Evolutionary conservation across 2,113 vertebrate genomes (phyloP), one percentile per base, ranked within the genome.

Genomic region (Pteropus alecto): DNA sequence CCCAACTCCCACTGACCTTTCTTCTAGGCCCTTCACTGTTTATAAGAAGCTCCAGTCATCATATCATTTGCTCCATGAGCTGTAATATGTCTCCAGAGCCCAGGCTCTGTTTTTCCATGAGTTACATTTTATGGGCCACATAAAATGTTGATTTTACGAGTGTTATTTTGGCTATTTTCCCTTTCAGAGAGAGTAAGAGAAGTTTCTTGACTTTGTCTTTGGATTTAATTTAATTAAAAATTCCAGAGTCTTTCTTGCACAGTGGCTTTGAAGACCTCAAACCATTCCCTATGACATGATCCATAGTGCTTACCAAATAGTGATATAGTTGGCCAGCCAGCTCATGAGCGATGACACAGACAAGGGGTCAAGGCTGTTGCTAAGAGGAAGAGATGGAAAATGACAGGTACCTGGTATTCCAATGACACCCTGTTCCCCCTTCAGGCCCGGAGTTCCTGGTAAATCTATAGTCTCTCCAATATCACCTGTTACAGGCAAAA

Each of bases 401-500:
- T 18, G 43, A 79, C 92, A 3, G 15, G n/a, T 98, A 99, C 99
- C 99, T 98, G 96, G 95, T 3, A 82, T 83, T 87, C 99, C 99
- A 35, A 97, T 7, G 22, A 97, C 24, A 70, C 99, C 99, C 30
- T 54, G 10, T 68, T 99, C 98, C 30, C 99, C 99, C 98, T 99
- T 99, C 12, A 98, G 77, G 83, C 99, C 99, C 0, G 99, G 97
- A 74, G 93, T 73, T 98, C 99, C 99, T 61, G 99, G 99, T n/a
- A 99, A 85, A 84, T 99, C 97, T 38, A 99, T 97, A 2, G 98
- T 98, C 11, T 98, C 97, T 58, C 99, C 99, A 0, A 0, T 93
- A 0, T 99, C 98, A 98, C 99, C 99, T 99, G 51, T 93, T 90
- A 96, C 11, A 94, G 85, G 78, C 7, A 86, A 70, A 96, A 94